Conservation (phyloP, 2,113 vertebrate species). For the Phylloscopus trochiloides region DNA sequence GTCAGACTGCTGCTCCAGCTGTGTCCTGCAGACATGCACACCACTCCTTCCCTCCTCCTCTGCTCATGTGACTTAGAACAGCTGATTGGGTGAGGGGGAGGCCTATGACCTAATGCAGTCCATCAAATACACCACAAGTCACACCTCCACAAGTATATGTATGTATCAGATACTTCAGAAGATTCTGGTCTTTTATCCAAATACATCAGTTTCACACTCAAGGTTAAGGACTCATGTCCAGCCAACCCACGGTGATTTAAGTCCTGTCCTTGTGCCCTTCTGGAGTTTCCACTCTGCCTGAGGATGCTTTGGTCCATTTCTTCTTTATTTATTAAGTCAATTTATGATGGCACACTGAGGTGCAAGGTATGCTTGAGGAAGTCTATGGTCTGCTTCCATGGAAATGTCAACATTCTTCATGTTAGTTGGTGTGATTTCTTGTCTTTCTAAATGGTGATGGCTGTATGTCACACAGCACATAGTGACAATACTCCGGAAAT, state of each 20-base stretch:
- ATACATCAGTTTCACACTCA: neutral
- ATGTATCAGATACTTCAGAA: neutral
- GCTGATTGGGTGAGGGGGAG: neutral
- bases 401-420: neutral
- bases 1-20: neutral
- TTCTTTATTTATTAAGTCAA: neutral
- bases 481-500: neutral
- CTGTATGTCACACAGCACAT: neutral
- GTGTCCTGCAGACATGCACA: neutral
- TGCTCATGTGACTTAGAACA: neutral
- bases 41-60: neutral
- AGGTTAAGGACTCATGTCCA: fast-evolving
- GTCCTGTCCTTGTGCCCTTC: neutral
- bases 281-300: neutral
- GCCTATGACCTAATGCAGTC: neutral
- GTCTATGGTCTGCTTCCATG: neutral
- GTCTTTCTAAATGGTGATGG: neutral
- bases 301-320: neutral
- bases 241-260: neutral
- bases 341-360: neutral
- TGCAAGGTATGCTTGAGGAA: neutral
- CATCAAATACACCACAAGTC: neutral
- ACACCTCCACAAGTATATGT: neutral
- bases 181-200: neutral
- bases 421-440: neutral